Evolutionary conservation across 92 coral and sea anemone species (phyloP).

Genomic region (Phenganax subtilis): DNA sequence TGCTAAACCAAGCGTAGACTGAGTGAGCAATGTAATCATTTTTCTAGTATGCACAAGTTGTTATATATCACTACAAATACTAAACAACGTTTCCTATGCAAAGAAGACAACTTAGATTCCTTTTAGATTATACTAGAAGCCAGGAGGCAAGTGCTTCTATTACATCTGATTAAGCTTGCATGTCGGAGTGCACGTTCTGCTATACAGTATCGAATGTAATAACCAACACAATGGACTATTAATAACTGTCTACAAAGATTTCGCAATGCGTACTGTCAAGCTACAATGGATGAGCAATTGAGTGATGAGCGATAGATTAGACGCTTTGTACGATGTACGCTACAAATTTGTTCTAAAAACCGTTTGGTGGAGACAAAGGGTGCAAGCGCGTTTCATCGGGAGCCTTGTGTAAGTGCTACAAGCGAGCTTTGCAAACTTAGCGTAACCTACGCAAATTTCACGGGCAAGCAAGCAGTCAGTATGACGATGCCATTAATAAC

Average conservation of each 20-base stretch:
- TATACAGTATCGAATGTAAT: slow-evolving; percentile 4
- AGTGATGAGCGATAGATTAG: not conserved
- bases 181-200: not conserved
- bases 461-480: not conserved
- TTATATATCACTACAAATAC: too few relatives aligned
- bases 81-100: too few relatives aligned
- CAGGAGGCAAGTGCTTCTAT: not conserved
- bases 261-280: not conserved
- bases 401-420: not conserved
- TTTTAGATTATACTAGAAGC: too few relatives aligned
- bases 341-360: not conserved
- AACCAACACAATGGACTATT: slow-evolving; percentile 3
- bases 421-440: not conserved
- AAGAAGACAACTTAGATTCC: too few relatives aligned
- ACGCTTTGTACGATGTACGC: not conserved
- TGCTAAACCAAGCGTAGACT: too few relatives aligned
- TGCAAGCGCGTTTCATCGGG: not conserved
- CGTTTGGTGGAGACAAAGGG: not conserved
- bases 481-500: not conserved
- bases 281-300: not conserved
- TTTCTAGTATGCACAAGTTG: too few relatives aligned
- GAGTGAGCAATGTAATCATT: too few relatives aligned
- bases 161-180: not conserved
- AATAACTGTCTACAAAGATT: not conserved
- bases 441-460: not conserved